These are phyloP conservation scores for Podotricha telesiphe DNA, from an alignment of 2,888 invertebrate species.

Conservation along the genomic window DNA sequence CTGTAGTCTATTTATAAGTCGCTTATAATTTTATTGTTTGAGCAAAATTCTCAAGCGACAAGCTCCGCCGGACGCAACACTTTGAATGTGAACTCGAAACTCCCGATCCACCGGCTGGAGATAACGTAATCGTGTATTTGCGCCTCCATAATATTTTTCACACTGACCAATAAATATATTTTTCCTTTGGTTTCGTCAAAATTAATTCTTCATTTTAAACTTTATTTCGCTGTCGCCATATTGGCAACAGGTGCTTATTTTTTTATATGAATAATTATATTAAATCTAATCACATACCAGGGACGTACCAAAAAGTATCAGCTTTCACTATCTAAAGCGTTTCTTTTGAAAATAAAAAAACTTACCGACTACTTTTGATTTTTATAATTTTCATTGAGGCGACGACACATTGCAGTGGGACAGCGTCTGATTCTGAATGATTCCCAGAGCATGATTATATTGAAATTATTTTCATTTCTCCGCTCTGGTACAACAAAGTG, in stretches of 20 bases:
- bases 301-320: no score
- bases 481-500: no score
- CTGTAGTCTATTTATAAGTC: conserved; percentile 71
- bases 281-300: no score
- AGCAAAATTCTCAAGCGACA: conserved; percentile 76
- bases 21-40: conserved; percentile 83
- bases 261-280: no score
- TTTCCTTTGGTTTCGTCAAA: conserved; percentile 30
- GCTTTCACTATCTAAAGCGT: no score
- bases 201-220: conserved; percentile 22
- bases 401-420: no score
- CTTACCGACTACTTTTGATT: no score
- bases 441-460: no score
- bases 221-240: conserved; percentile 2
- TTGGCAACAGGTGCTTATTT: background rate
- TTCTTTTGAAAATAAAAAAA: no score
- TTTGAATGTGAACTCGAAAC: conserved; percentile 65
- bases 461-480: no score
- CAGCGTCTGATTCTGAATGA: no score
- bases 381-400: no score
- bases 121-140: conserved; percentile 55
- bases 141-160: conserved; percentile 39
- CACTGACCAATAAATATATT: conserved; percentile 32
- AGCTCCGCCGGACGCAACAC: conserved; percentile 72
- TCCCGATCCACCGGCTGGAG: conserved; percentile 51